Evolutionary conservation across 2,888 invertebrate species (phyloP).

Genomic region (Nomada ruficornis): DNA sequence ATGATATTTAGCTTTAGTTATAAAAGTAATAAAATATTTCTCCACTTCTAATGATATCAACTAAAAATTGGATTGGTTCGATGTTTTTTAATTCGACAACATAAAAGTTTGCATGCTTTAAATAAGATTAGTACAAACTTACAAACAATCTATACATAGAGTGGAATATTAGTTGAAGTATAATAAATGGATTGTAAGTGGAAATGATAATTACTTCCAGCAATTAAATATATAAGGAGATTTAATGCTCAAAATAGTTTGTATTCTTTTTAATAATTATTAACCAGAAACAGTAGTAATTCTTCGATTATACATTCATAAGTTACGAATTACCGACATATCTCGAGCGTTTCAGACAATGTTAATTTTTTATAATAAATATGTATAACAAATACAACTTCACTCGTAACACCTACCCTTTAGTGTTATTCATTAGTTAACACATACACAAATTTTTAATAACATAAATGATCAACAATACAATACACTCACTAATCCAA

Average conservation of each 20-base stretch:
- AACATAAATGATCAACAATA: too few relatives aligned
- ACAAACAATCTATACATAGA: neutral
- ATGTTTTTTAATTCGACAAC: neutral
- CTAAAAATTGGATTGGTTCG: neutral
- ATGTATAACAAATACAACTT: neutral
- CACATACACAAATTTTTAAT: neutral
- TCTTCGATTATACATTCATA: neutral
- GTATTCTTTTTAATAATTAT: too few relatives aligned
- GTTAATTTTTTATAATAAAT: neutral
- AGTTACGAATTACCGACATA: neutral
- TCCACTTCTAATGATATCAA: neutral
- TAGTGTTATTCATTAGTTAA: neutral
- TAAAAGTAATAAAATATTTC: neutral
- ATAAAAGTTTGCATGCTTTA: neutral
- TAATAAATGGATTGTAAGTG: too few relatives aligned
- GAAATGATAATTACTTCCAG: too few relatives aligned
- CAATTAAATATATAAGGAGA: too few relatives aligned
- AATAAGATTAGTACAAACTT: neutral
- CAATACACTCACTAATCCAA: too few relatives aligned
- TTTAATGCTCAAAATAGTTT: too few relatives aligned
- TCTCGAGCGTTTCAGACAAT: neutral
- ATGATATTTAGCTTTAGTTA: neutral
- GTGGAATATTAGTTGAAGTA: neutral
- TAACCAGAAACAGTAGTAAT: neutral
- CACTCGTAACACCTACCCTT: neutral